Percentiles rank a stretch among this genome's conserved stretches.
Conservation (phyloP, 2,113 vertebrate species). For the Dinomys branickii region DNA sequence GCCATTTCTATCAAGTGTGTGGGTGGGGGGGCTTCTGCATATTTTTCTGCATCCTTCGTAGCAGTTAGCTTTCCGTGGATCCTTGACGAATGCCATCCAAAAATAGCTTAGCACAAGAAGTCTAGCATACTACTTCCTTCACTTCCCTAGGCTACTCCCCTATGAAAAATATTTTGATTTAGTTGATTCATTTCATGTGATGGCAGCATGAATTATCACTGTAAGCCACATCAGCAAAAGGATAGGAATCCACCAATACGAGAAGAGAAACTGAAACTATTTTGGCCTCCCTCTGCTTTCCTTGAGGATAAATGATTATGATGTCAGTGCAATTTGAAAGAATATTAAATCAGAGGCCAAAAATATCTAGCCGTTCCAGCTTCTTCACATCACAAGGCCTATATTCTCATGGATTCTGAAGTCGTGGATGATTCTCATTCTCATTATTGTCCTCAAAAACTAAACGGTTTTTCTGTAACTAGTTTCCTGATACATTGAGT, state of each 20-base stretch:
- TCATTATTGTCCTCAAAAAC: slow-evolving; percentile 2
- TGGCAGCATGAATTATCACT: slow-evolving; percentile 79
- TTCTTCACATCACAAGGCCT: slow-evolving; percentile 32
- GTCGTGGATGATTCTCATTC: slow-evolving; percentile 42
- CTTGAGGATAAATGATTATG: slow-evolving; percentile 81
- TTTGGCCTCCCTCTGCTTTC: slow-evolving; percentile 76
- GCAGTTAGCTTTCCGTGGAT: slow-evolving; percentile 59
- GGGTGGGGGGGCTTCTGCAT: background rate
- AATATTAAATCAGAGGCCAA: slow-evolving; percentile 79
- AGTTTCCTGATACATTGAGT: background rate
- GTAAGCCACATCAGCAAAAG: slow-evolving; percentile 68
- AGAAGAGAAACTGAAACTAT: slow-evolving; percentile 74
- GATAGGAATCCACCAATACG: slow-evolving; percentile 73
- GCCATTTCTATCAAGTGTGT: background rate
- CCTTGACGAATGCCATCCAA: slow-evolving; percentile 60
- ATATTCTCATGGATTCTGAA: slow-evolving; percentile 34
- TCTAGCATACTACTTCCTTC: slow-evolving; percentile 25
- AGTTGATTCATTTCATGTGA: slow-evolving; percentile 74
- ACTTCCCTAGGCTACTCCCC: slow-evolving; percentile 50
- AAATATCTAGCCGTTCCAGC: slow-evolving; percentile 50
- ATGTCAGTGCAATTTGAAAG: slow-evolving; percentile 76
- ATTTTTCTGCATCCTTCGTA: slow-evolving; percentile 60
- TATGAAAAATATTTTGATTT: slow-evolving; percentile 80
- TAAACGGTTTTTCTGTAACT: background rate
- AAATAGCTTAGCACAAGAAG: slow-evolving; percentile 57